phyloP scores from a whole-genome alignment of 2,888 invertebrate species.

The Dynastes grantii region DNA sequence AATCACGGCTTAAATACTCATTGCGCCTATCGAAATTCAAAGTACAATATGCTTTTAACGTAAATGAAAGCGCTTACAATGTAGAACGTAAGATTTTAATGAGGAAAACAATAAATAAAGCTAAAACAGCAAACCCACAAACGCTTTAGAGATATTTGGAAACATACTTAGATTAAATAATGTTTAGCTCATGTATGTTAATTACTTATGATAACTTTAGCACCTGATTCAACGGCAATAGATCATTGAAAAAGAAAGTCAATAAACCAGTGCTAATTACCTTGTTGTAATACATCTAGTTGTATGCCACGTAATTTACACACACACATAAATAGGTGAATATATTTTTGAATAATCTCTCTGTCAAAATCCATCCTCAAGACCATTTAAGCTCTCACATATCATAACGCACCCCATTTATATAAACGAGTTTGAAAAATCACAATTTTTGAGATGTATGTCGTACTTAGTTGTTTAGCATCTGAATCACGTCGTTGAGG shows the following conservation, averaged over 20 bases:
- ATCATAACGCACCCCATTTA: constrained; percentile 30
- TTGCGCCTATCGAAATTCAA: constrained; percentile 39
- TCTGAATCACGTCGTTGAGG: constrained; percentile 5
- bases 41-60: constrained; percentile 25
- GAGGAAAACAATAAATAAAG: background rate
- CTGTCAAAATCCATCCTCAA: constrained; percentile 27
- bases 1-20: constrained; percentile 39
- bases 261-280: constrained; percentile 21
- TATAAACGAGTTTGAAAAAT: background rate
- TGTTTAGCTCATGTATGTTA: constrained; percentile 8
- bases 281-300: constrained; percentile 1
- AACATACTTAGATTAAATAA: background rate
- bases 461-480: background rate
- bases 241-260: constrained; percentile 6
- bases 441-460: constrained; percentile 30
- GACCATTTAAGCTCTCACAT: constrained; percentile 13
- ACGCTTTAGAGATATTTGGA: constrained; percentile 3
- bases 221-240: constrained; percentile 20
- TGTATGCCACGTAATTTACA: constrained; percentile 1
- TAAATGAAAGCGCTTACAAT: constrained; percentile 15
- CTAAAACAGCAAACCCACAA: background rate
- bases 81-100: background rate
- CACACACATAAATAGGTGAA: constrained; percentile 5
- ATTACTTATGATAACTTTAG: background rate
- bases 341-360: constrained; percentile 25